Evolutionary conservation across 2,797 vertebrate genomes (phyloP), one percentile per base, ranked within the genome.

Genomic region (Melanotaenia trifasciata): DNA sequence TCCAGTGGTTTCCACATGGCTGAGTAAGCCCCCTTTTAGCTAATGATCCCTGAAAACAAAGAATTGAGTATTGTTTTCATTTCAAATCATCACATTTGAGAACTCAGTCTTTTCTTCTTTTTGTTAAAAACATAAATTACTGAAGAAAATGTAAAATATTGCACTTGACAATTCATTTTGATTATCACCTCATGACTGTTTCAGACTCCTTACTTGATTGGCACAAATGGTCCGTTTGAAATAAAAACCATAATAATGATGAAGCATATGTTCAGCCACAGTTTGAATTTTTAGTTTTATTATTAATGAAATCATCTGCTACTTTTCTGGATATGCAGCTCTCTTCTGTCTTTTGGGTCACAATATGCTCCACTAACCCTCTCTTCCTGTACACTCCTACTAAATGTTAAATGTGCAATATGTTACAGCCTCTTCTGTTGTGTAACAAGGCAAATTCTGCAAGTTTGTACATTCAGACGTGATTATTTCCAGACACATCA

Each of bases 241-340:
- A 14, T 28, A 16, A 54, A 28, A 54, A 56, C 53, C 53, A 30
- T 14, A 26, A 56, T 16, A 13, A 56, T 28, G 26, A 14, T 10
- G 9, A 53, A 53, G 22, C 4, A 3, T 3, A 11, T 22, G n/a
- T 53, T 13, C 10, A 24, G 33, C 22, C 18, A 33, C 32, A 36
- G 32, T 14, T 57, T 57, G 9, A 32, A 12, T 24, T 24, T 35
- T 36, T 7, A 4, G 4, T 32, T 91, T 78, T 56, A 90, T 88
- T 60, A 80, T 92, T 90, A 84, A 89, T 89, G 65, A 80, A 67
- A 60, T 79, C 80, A 81, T 88, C 83, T 89, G 89, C 59, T 79
- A 28, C 67, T 79, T 74, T 45, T 62, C 73, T 58, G 66, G 56
- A 16, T 33, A 62, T 51, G 74, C 47, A 58, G 59, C 65, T 54